Conservation (phyloP, 1,140 invertebrate species). For the Conus betulinus region DNA sequence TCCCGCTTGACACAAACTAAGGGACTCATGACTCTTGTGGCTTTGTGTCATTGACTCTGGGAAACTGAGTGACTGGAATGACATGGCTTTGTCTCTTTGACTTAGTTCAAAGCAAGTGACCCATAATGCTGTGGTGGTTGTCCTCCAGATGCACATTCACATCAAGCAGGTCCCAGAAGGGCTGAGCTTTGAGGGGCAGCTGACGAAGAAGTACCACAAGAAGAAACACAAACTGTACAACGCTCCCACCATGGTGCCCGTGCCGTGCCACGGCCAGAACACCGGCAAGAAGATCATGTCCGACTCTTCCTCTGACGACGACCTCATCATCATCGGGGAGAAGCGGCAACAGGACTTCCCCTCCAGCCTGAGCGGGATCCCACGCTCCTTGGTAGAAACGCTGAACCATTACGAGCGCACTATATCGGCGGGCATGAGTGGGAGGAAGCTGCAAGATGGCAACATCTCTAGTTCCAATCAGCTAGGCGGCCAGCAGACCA, state of each 20-base stretch:
- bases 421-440: conserved; percentile 17
- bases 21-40: too few relatives aligned
- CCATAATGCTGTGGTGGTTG: neutral
- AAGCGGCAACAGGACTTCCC: conserved; percentile 10
- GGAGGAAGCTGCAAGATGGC: conserved; percentile 30
- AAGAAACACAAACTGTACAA: conserved; percentile 55
- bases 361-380: neutral
- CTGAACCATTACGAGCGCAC: conserved; percentile 34
- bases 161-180: conserved; percentile 53
- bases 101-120: too few relatives aligned
- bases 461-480: conserved; percentile 68
- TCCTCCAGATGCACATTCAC: conserved; percentile 61
- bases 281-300: conserved; percentile 34
- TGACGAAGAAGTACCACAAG: conserved; percentile 42
- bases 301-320: conserved; percentile 31
- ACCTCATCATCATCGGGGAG: conserved; percentile 39
- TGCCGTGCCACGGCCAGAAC: conserved; percentile 27
- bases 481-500: conserved; percentile 6
- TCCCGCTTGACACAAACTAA: too few relatives aligned
- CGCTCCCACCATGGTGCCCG: conserved; percentile 55
- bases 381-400: conserved; percentile 29
- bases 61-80: too few relatives aligned
- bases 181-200: conserved; percentile 28
- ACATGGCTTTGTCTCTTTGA: too few relatives aligned
- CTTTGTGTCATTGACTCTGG: too few relatives aligned